Evolutionary conservation across 2,888 invertebrate species (phyloP), one percentile per base, ranked within the genome.

Genomic region (Tetropium fuscum): DNA sequence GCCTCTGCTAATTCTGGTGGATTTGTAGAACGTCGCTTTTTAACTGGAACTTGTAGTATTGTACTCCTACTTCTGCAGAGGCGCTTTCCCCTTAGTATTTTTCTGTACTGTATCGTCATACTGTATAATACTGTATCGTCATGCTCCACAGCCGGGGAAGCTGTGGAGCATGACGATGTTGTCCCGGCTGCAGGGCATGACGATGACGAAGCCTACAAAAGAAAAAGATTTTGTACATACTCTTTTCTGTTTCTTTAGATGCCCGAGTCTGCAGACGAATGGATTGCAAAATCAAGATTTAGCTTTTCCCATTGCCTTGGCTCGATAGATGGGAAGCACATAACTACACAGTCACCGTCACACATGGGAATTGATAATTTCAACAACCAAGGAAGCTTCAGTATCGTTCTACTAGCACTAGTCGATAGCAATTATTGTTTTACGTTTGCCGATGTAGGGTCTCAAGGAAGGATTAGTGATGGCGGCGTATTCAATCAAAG

Each of bases 311-410:
- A 58, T 10, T 54, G 58, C 19, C 8, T 58, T 2, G 58, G 58
- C 1, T 48, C 54, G 13, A 58, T 74, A 3, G 78, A 78, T 60
- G 76, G 74, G 1, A 72, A 78, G 55, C 75, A 78, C 53, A 63
- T 78, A n/a, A 45, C 47, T 18, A 69, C 75, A 22, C 64, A 70
- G 61, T 60, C 60, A 16, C 77, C 77, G 10, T 20, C 34, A 4
- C 59, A 69, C 30, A 68, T 62, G 16, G 74, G 72, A 5, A 66
- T 66, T 22, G 47, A 59, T 25, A 79, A 67, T 57, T 74, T 64
- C 56, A 78, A 78, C 38, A 76, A 76, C 53, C 78, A 32, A 32
- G 32, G 32, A 3, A 10, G 3, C 1, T 22, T 20, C 10, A 8
- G n/a, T 22, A 22, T 44, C 19, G 11, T 44, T 1, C 13, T 44